Base-by-base conservation (phyloP, 2,888 invertebrate genomes). In the Macrosiphum euphorbiae region DNA sequence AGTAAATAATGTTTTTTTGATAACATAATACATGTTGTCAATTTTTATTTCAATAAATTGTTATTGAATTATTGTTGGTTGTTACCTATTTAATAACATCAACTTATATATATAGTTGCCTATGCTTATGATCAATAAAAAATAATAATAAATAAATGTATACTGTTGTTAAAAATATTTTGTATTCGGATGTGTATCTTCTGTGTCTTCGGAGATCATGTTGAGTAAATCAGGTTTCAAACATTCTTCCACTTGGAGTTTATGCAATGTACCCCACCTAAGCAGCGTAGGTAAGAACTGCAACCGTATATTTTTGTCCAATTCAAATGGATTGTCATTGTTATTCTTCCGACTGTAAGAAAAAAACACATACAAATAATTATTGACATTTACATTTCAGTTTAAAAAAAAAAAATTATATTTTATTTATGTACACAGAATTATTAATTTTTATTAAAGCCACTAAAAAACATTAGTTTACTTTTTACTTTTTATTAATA, bases 251-350 rank as follows among this genome's bases (percentile, higher is more conserved):
- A 98, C 98, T 95, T 98, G 97, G 58, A 99, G 96, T 94, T 97
- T 97, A 95, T 98, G 97, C 0, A 97, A 97, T 13, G 97, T 97
- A 94, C 97, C 97, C 98, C 98, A 98, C 95, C 97, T 97, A 86
- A 98, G 96, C 35, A 99, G 96, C 0, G 99, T 98, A 3, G 99
- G 99, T 87, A 99, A 96, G 91, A 98, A 97, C 95, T 97, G 97
- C 92, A 99, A 96, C 95, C 96, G 97, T 0, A 97, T 97, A 87
- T 97, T 96, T 78, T 96, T 95, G 95, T 98, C 97, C 93, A 97
- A 98, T 94, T 98, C 97, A 96, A 98, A 99, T 1, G 97, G 97
- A 95, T 98, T 98, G 28, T 97, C 97, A 92, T 96, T 96, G 35
- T 50, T 85, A 96, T 98, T 97, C 96, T 98, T 98, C 98, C 99